Percentiles rank a stretch among this genome's conserved stretches.
These are phyloP conservation scores for Lethenteron camtschaticum DNA, from an alignment of 2,113 vertebrate genomes.

Conservation along the genomic window DNA sequence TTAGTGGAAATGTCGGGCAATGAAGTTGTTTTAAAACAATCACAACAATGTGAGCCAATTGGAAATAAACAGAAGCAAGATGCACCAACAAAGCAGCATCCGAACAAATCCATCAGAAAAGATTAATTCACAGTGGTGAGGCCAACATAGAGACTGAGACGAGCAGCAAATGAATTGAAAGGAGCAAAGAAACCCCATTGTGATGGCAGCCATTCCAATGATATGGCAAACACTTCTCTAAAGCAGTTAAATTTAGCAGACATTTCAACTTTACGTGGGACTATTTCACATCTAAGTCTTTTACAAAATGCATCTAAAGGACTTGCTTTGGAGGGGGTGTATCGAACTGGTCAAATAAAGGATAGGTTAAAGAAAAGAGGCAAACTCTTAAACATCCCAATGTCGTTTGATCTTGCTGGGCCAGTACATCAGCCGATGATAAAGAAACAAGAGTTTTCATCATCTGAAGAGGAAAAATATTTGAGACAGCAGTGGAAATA, in stretches of 20 bases:
- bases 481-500: conserved; percentile 16
- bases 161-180: conserved; percentile 12
- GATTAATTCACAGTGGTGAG: conserved; percentile 3
- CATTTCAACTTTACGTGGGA: not conserved
- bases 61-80: conserved; percentile 8
- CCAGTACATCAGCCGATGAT: conserved; percentile 10
- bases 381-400: conserved; percentile 17
- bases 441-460: conserved; percentile 20
- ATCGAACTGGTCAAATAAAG: conserved; percentile 8
- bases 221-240: conserved; percentile 9
- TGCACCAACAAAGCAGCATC: not conserved
- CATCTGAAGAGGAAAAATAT: conserved; percentile 15
- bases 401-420: conserved; percentile 11
- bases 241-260: conserved; percentile 13
- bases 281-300: conserved; percentile 12
- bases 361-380: conserved; percentile 15
- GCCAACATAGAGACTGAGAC: conserved; percentile 9
- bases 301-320: conserved; percentile 20
- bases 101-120: conserved; percentile 8
- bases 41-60: conserved; percentile 5
- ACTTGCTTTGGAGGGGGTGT: conserved; percentile 24
- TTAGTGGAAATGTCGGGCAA: conserved; percentile 8
- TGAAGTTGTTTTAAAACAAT: not conserved
- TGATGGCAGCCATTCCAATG: accelerated
- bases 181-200: conserved; percentile 11